Evolutionary conservation across 2,113 vertebrate species (phyloP).

Genomic region (Formicarius rufipectus): DNA sequence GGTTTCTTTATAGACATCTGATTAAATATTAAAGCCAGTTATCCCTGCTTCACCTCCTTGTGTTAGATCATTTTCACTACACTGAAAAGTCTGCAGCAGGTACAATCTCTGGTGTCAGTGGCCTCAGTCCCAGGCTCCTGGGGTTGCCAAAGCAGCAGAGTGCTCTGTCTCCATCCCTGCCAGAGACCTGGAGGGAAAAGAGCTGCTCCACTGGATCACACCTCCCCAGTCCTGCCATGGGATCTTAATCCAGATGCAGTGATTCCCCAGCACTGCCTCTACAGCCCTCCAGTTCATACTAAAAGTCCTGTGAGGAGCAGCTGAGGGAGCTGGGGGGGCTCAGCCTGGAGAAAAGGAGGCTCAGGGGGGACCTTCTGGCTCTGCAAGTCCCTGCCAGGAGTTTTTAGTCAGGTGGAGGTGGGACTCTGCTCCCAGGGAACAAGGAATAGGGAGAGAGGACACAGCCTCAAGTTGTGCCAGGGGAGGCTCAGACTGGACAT

Average conservation of each 20-base stretch:
- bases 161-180: background rate
- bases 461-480: background rate
- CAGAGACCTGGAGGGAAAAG: background rate
- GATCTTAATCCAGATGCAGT: background rate
- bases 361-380: background rate
- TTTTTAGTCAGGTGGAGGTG: background rate
- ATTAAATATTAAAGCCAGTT: background rate
- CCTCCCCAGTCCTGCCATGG: background rate
- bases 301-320: background rate
- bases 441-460: background rate
- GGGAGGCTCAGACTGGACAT: background rate
- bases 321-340: background rate
- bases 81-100: background rate
- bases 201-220: background rate
- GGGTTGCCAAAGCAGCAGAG: background rate
- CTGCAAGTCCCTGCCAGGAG: background rate
- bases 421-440: background rate
- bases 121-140: background rate
- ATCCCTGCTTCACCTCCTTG: slow-evolving; percentile 34
- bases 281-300: background rate
- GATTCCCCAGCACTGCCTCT: background rate
- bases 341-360: background rate
- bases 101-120: background rate
- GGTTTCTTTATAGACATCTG: background rate
- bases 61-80: background rate